A percentile compares a stretch with the other conserved stretches of the same genome.
Evolutionary conservation across 2,888 invertebrate genomes (phyloP).

Genomic region (Epinotia brunnichana): DNA sequence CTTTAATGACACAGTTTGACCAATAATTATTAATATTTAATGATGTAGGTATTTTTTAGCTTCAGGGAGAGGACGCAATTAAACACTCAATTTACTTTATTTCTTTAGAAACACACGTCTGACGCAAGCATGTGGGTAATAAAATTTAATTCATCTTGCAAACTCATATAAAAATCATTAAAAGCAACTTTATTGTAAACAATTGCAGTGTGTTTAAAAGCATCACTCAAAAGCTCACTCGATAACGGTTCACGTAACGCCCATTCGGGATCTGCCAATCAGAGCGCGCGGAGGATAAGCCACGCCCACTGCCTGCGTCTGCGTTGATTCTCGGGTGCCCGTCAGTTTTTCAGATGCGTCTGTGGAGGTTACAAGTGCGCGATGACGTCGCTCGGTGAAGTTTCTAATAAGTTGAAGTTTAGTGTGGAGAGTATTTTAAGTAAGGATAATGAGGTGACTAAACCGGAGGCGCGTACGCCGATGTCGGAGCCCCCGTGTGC

Average conservation of each 20-base stretch:
- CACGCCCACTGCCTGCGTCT: constrained; percentile 74
- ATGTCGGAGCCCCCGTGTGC: constrained; percentile 81
- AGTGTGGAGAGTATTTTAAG: constrained; percentile 87
- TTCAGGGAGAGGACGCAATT: background rate
- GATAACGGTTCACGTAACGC: constrained; percentile 65
- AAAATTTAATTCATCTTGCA: constrained; percentile 74
- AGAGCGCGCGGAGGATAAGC: constrained; percentile 53
- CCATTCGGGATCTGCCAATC: constrained; percentile 66
- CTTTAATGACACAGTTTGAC: too few species aligned
- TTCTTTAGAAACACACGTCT: constrained; percentile 56
- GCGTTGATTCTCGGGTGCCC: constrained; percentile 61
- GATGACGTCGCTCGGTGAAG: constrained; percentile 75
- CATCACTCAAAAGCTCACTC: constrained; percentile 73
- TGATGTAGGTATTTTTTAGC: too few species aligned
- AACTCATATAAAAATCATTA: constrained; percentile 81
- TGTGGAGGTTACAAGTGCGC: constrained; percentile 56
- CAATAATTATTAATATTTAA: too few species aligned
- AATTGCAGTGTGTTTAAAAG: constrained; percentile 75
- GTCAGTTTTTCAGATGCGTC: constrained; percentile 74
- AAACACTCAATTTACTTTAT: constrained; percentile 11
- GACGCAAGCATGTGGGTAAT: constrained; percentile 71
- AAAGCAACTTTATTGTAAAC: constrained; percentile 79
- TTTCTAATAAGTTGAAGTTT: constrained; percentile 84
- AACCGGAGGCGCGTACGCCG: constrained; percentile 56
- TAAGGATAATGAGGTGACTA: constrained; percentile 45